Base-by-base conservation (phyloP, 2,797 vertebrate species). In the Bryconaethiops microstoma region DNA sequence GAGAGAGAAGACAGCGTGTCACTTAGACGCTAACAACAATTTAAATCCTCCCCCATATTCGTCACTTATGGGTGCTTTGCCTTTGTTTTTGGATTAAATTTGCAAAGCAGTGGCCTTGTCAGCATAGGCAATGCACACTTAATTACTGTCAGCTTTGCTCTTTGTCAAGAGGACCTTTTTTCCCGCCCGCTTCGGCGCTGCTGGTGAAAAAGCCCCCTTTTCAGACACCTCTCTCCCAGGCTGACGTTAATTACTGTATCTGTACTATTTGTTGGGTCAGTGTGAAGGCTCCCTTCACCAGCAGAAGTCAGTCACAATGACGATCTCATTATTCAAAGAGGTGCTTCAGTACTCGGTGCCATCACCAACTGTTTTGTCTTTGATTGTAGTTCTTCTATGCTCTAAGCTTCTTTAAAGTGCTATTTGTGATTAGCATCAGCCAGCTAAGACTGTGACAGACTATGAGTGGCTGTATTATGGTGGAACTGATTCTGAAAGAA, bases 211-310 rank as follows among this genome's bases (percentile, higher is more conserved):
- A 29, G 79, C 65, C 64, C 54, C 63, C 63, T 42, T 76, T 83
- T 78, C 82, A 81, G 40, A 65, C 25, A 57, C 82, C 65, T 73
- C 74, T 74, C 60, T 86, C 77, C 73, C 60, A 55, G 71, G 75
- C 72, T 82, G 82, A 83, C 80, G 67, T 86, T 86, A 88, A 86
- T 86, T 85, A 86, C 82, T 82, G 83, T 82, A 86, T 85, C 82
- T 79, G 79, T 65, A 69, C 79, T 80, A 79, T 84, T 87, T 85
- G 77, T 82, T 80, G 62, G 70, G 80, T 81, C 80, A 81, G 71
- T 65, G 50, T 35, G 73, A 81, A 74, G 78, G 57, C 69, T 64
- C n/a, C 52, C 67, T 81, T 79, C 55, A 21, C 54, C 12, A 70
- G 73, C n/a, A 84, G 76, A 71, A 84, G 85, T 83, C 75, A 68